Evolutionary conservation across 2,888 invertebrate genomes (phyloP).

Genomic region (Diarsia dahlii): DNA sequence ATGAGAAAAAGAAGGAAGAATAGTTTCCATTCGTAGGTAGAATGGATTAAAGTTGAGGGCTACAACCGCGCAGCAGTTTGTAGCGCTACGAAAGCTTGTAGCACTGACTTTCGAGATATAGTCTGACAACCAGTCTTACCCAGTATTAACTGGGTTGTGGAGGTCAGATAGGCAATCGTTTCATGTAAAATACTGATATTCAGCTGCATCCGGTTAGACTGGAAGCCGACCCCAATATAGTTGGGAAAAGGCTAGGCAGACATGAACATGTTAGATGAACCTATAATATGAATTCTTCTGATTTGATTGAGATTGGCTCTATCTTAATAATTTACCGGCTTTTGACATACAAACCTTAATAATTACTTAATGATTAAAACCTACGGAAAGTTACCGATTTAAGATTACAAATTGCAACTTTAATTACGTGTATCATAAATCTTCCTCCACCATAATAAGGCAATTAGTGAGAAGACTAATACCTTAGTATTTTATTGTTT

Average conservation of each 20-base stretch:
- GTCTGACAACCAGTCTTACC: no score
- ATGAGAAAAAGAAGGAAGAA: background rate
- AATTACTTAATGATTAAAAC: background rate
- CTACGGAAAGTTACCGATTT: background rate
- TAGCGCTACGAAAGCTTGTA: constrained; percentile 49
- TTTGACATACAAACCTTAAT: background rate
- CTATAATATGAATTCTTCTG: background rate
- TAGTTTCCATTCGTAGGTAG: background rate
- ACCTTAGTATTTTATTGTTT: no score
- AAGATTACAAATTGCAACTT: background rate
- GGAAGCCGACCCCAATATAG: no score
- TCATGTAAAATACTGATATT: no score
- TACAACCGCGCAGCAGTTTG: constrained; percentile 15
- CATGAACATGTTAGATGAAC: no score
- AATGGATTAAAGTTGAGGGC: background rate
- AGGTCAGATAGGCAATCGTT: no score
- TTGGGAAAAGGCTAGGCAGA: no score
- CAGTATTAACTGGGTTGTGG: no score
- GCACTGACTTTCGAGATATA: constrained; percentile 7
- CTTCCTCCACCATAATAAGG: no score
- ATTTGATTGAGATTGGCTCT: background rate
- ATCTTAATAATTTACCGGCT: background rate
- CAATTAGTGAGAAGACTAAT: no score
- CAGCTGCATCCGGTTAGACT: no score
- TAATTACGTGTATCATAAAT: background rate